Evolutionary conservation across 2,888 invertebrate species (phyloP).

Genomic region (Sycophila texana): DNA sequence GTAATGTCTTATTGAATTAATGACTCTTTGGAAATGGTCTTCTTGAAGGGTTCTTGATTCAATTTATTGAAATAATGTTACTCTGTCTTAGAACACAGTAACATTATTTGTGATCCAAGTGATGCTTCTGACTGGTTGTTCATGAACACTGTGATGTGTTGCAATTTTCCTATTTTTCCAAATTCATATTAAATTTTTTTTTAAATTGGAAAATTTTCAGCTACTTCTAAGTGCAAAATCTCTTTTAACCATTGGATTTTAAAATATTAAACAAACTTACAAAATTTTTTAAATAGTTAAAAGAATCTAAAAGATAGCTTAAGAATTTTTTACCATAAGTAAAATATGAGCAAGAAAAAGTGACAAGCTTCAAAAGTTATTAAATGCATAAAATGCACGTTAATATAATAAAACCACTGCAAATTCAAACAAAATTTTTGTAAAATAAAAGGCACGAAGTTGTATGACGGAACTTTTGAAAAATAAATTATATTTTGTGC

Average conservation of each 20-base stretch:
- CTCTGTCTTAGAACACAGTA: slow-evolving; percentile 25
- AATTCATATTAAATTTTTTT: slow-evolving; percentile 10
- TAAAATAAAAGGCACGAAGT: slow-evolving; percentile 26
- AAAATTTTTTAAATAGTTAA: slow-evolving; percentile 26
- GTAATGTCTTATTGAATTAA: slow-evolving; percentile 63
- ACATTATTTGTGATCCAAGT: slow-evolving; percentile 46
- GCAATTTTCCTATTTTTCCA: slow-evolving; percentile 12
- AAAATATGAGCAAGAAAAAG: neutral
- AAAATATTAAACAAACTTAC: slow-evolving; percentile 24
- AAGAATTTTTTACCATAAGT: slow-evolving; percentile 15
- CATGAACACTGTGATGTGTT: slow-evolving; percentile 27
- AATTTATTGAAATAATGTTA: slow-evolving; percentile 28
- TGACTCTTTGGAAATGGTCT: slow-evolving; percentile 50
- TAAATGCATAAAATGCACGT: slow-evolving; percentile 35
- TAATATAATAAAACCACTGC: slow-evolving; percentile 17
- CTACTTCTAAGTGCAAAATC: slow-evolving; percentile 16
- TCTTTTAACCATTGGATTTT: slow-evolving; percentile 30
- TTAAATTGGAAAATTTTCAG: slow-evolving; percentile 12
- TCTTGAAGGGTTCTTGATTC: slow-evolving; percentile 44
- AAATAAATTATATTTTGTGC: slow-evolving; percentile 36
- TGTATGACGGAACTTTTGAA: slow-evolving; percentile 20
- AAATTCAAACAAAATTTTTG: slow-evolving; percentile 29
- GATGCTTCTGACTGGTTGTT: slow-evolving; percentile 38
- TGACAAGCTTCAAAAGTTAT: neutral
- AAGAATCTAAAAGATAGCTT: slow-evolving; percentile 20